phyloP scores from a whole-genome alignment of 2,113 vertebrate genomes.

The Psophia crepitans region DNA sequence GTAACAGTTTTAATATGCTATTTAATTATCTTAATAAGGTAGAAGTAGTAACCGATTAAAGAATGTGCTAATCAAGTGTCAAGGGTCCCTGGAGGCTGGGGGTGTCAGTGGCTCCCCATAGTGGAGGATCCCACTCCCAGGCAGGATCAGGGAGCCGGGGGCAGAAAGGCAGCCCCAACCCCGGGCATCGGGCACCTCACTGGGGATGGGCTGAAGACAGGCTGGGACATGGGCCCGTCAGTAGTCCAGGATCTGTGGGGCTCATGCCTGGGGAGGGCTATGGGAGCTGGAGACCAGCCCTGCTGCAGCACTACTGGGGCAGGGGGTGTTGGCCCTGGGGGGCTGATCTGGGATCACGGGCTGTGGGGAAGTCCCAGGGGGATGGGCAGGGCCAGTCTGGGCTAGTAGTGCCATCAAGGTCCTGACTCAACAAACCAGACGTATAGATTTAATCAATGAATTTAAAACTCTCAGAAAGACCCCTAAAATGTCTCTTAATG shows the following conservation, averaged over 20 bases:
- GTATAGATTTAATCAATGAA: not conserved
- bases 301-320: not conserved
- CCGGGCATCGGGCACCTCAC: fast-evolving
- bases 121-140: too few relatives aligned
- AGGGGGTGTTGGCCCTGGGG: not conserved
- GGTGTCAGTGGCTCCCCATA: not conserved
- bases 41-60: not conserved
- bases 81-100: not conserved
- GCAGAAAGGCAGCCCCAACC: fast-evolving
- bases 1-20: not conserved
- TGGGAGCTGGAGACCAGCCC: not conserved
- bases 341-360: not conserved
- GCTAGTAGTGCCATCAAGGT: not conserved
- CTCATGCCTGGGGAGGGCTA: fast-evolving
- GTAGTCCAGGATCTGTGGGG: too few relatives aligned
- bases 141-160: not conserved
- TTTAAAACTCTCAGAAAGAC: not conserved
- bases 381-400: not conserved
- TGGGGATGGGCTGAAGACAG: not conserved
- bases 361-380: too few relatives aligned
- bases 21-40: not conserved
- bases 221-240: not conserved
- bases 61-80: not conserved
- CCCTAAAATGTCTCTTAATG: not conserved
- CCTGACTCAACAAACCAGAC: not conserved